Evolutionary conservation across 2,113 vertebrate species (phyloP).

Genomic region (Polypterus bichir): DNA sequence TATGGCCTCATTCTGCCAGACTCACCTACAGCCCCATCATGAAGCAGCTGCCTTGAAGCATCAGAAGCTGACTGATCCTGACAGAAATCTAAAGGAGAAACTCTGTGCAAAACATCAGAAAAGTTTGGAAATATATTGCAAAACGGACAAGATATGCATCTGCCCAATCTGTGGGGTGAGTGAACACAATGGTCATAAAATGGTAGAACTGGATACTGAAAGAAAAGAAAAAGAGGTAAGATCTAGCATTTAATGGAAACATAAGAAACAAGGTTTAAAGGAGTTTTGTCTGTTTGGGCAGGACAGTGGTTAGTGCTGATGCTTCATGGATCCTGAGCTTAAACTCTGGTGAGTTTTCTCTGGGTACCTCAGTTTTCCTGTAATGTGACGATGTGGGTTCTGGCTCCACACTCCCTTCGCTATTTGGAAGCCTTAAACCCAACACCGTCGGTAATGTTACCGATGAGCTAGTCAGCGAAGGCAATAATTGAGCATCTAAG

Average conservation of each 20-base stretch:
- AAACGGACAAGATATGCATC: conserved; percentile 1
- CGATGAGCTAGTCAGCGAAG: no score
- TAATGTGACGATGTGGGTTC: no score
- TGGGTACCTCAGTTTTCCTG: no score
- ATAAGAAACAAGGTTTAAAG: no score
- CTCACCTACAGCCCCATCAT: conserved; percentile 3
- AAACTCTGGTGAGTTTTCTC: no score
- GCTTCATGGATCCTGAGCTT: no score
- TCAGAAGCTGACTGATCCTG: conserved; percentile 2
- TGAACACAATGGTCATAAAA: conserved; percentile 2
- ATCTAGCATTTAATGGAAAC: neutral
- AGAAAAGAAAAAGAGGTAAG: neutral
- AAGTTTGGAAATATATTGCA: conserved; percentile 12
- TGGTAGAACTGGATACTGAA: neutral
- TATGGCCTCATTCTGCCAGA: conserved; percentile 9
- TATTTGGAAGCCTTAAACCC: no score
- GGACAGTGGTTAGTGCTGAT: no score
- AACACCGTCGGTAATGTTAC: no score
- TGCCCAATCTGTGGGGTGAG: conserved; percentile 1
- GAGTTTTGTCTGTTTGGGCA: no score
- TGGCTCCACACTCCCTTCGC: no score
- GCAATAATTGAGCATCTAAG: no score
- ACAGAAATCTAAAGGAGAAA: neutral
- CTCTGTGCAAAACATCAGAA: conserved; percentile 2
- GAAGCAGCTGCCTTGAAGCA: neutral